These are phyloP conservation scores for Urocitellus parryii DNA, from an alignment of 2,113 vertebrate species.

Conservation along the genomic window DNA sequence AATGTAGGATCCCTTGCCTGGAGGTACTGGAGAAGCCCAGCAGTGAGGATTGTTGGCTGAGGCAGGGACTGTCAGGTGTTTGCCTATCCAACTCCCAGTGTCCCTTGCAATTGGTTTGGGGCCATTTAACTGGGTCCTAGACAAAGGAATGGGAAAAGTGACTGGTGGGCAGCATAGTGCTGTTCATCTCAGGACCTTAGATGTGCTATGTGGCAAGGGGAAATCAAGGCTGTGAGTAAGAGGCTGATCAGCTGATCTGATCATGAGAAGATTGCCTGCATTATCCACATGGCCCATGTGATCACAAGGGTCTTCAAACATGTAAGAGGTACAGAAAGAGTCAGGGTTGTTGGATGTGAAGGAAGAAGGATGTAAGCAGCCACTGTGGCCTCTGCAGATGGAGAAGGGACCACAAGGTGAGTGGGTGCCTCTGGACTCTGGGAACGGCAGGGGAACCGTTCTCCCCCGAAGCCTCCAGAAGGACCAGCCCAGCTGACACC, in stretches of 20 bases:
- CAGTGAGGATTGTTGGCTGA: neutral
- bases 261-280: no score
- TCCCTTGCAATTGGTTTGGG: no score
- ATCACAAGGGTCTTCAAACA: neutral
- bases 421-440: neutral
- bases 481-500: neutral
- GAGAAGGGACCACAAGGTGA: no score
- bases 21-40: neutral
- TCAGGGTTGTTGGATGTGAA: neutral
- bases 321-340: neutral
- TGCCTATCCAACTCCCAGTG: neutral
- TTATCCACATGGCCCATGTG: no score
- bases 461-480: neutral
- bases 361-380: neutral
- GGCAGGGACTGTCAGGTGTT: no score
- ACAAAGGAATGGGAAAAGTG: no score
- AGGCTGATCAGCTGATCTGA: neutral
- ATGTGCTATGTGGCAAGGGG: neutral
- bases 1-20: neutral
- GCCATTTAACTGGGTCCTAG: neutral
- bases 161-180: neutral
- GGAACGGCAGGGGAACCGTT: neutral
- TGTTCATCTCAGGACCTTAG: rapidly evolving
- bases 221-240: neutral
- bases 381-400: neutral